Evolutionary conservation across 2,113 vertebrate genomes (phyloP).

Genomic region (Saguinus imperator): DNA sequence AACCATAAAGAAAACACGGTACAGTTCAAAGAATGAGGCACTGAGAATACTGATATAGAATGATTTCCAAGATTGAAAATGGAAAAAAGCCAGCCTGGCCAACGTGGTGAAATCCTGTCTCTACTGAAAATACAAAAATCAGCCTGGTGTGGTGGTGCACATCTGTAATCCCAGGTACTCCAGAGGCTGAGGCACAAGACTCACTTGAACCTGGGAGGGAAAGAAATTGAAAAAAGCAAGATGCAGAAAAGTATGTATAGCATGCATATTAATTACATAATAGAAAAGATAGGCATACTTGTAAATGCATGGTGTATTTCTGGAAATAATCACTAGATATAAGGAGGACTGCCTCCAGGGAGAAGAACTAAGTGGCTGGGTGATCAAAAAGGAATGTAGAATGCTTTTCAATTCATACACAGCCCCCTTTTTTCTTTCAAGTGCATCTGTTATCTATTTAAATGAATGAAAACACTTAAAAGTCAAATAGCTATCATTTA

Average conservation of each 20-base stretch:
- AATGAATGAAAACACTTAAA: slow-evolving; percentile 24
- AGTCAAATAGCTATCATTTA: not conserved
- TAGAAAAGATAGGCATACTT: not conserved
- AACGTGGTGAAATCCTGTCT: too few relatives aligned
- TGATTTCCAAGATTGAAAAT: not conserved
- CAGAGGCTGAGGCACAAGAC: too few relatives aligned
- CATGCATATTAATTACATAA: not conserved
- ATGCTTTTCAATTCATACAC: not conserved
- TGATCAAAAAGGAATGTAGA: not conserved
- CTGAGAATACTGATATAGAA: not conserved
- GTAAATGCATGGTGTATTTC: not conserved
- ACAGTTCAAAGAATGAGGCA: slow-evolving; percentile 2
- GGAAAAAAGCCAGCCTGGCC: not conserved
- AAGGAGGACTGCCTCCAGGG: not conserved
- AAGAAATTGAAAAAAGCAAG: not conserved
- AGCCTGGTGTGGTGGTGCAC: too few relatives aligned
- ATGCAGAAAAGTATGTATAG: not conserved
- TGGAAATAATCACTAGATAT: slow-evolving; percentile 3
- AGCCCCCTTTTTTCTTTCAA: not conserved
- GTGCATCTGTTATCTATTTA: slow-evolving; percentile 16
- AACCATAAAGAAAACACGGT: not conserved
- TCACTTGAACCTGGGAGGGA: too few relatives aligned
- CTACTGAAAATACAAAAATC: too few relatives aligned
- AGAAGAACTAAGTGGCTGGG: not conserved
- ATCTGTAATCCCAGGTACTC: too few relatives aligned